Percentiles rank a stretch among this genome's conserved stretches.
phyloP scores from a whole-genome alignment of 2,888 invertebrate genomes.

The Hirtodrosophila alboralis region DNA sequence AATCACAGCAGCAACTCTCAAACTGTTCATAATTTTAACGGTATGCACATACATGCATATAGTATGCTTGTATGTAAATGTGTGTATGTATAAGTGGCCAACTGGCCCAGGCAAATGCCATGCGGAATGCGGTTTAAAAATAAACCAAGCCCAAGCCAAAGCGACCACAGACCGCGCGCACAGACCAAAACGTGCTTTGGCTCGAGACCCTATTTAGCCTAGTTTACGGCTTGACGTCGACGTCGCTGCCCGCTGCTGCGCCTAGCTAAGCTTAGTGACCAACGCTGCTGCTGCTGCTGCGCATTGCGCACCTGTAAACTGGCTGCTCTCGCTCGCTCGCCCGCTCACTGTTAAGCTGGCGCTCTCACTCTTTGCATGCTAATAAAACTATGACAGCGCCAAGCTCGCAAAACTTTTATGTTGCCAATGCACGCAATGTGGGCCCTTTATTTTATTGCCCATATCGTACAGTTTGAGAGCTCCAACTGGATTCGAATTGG shows the following conservation, averaged over 20 bases:
- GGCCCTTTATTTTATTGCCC: conserved; percentile 38
- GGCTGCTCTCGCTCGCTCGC: conserved; percentile 10
- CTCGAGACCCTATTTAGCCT: conserved; percentile 80
- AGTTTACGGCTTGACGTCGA: conserved; percentile 64
- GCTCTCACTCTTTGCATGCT: conserved; percentile 33
- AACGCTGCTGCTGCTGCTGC: conserved; percentile 27
- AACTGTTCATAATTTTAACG: conserved; percentile 47
- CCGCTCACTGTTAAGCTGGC: conserved; percentile 1
- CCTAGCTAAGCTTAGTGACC: conserved; percentile 57
- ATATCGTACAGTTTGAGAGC: conserved; percentile 54
- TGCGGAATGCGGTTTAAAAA: conserved; percentile 78
- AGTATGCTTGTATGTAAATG: conserved; percentile 1
- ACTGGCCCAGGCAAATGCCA: conserved; percentile 54
- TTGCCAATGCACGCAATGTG: conserved; percentile 38
- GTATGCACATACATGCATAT: conserved; percentile 17
- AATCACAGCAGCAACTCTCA: conserved; percentile 42
- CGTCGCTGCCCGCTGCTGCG: conserved; percentile 6
- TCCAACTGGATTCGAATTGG: conserved; percentile 42
- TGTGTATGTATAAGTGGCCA: conserved; percentile 23
- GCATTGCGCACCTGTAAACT: conserved; percentile 51
- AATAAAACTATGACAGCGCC: conserved; percentile 43
- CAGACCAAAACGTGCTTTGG: conserved; percentile 75
- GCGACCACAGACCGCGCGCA: conserved; percentile 24
- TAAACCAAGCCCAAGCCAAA: conserved; percentile 67
- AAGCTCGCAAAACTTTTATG: conserved; percentile 34